phyloP scores from a whole-genome alignment of 2,888 invertebrate genomes.

The Galerucella calmariensis region DNA sequence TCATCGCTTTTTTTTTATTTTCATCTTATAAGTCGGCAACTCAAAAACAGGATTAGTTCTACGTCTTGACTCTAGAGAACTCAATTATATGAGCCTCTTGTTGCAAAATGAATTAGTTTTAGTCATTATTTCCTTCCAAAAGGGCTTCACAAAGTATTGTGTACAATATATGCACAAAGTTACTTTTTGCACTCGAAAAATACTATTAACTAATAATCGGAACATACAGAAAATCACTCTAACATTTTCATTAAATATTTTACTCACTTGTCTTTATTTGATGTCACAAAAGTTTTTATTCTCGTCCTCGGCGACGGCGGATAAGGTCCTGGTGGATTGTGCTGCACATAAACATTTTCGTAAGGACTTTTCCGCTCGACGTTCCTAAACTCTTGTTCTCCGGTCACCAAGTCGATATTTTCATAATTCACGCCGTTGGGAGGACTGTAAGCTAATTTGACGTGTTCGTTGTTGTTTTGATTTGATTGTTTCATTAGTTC shows the following conservation, averaged over 20 bases:
- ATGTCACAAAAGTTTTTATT: slow-evolving; percentile 70
- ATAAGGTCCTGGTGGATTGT: slow-evolving; percentile 63
- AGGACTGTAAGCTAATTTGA: slow-evolving; percentile 46
- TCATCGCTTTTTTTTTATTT: no score
- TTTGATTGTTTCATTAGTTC: slow-evolving; percentile 53
- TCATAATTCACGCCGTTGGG: slow-evolving; percentile 59
- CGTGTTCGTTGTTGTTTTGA: slow-evolving; percentile 56
- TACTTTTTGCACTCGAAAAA: no score
- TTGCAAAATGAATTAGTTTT: no score
- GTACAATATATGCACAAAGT: no score
- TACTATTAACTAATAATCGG: no score
- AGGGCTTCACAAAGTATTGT: no score
- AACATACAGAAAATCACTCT: no score
- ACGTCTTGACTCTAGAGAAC: no score
- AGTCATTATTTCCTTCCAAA: no score
- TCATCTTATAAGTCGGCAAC: no score
- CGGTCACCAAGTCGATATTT: slow-evolving; percentile 55
- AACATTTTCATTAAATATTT: background rate
- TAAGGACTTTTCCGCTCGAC: slow-evolving; percentile 67
- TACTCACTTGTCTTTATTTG: slow-evolving; percentile 59
- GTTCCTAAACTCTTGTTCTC: slow-evolving; percentile 52
- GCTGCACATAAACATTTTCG: slow-evolving; percentile 69
- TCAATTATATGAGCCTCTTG: no score
- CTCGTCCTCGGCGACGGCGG: slow-evolving; percentile 70
- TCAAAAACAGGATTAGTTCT: no score